A percentile compares a stretch with the other conserved stretches of the same genome.
Conservation (phyloP, 2,888 invertebrate species). For the Penaeus monodon region DNA sequence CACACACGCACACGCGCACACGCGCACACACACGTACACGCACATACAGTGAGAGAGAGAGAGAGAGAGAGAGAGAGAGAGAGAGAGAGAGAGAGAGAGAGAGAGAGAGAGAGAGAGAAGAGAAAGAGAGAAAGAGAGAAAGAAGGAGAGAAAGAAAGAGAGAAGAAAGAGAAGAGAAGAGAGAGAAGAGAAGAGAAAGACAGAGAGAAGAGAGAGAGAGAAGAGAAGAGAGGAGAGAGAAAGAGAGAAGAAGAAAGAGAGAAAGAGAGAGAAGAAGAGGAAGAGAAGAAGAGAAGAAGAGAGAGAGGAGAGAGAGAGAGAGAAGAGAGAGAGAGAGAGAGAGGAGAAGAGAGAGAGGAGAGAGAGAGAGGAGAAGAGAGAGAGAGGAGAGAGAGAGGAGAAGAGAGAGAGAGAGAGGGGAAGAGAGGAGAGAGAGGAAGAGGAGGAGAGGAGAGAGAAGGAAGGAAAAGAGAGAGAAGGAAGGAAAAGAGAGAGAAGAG, state of each 20-base stretch:
- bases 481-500: not conserved
- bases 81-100: too few relatives aligned
- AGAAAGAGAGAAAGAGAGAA: too few relatives aligned
- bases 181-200: not conserved
- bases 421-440: conserved; percentile 11
- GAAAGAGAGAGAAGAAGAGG: too few relatives aligned
- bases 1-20: too few relatives aligned
- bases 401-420: not conserved
- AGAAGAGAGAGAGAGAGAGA: too few relatives aligned
- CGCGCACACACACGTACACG: too few relatives aligned
- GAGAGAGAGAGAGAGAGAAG: fast-evolving
- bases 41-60: too few relatives aligned
- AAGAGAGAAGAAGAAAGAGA: not conserved
- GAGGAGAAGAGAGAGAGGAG: not conserved
- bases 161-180: not conserved
- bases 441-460: too few relatives aligned
- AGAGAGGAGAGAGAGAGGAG: not conserved
- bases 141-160: not conserved
- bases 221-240: too few relatives aligned
- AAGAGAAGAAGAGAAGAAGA: not conserved
- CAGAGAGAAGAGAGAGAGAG: not conserved
- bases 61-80: too few relatives aligned
- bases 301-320: too few relatives aligned
- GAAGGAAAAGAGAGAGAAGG: not conserved
- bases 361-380: not conserved